phyloP scores from a whole-genome alignment of 2,888 invertebrate species.

The Nebria salina region DNA sequence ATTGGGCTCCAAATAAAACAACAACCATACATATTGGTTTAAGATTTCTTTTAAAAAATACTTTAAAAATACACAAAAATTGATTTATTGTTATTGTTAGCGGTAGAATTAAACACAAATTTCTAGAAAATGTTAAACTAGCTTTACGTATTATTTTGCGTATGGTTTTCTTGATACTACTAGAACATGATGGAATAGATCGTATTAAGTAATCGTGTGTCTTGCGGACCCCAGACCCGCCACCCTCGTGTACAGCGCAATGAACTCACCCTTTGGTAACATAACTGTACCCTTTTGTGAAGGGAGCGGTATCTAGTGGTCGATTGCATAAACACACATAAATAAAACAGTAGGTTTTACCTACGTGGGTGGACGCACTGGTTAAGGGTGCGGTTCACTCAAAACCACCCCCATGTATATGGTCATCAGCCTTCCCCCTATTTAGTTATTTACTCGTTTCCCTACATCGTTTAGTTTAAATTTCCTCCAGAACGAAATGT shows the following conservation, averaged over 20 bases:
- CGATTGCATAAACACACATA: constrained; percentile 41
- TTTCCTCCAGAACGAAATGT: neutral
- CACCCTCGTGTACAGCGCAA: neutral
- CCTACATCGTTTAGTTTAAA: neutral
- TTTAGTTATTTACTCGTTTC: neutral
- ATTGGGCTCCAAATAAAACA: no score
- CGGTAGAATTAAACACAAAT: no score
- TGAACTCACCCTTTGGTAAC: neutral
- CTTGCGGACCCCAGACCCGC: neutral
- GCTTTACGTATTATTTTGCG: no score
- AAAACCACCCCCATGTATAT: neutral
- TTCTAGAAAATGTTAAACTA: no score
- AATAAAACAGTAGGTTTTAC: constrained; percentile 22
- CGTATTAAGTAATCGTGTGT: neutral
- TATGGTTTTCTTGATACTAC: no score
- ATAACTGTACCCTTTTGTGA: neutral
- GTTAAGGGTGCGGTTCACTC: constrained; percentile 21
- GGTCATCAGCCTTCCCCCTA: neutral
- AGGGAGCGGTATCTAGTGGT: constrained; percentile 13
- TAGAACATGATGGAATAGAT: neutral
- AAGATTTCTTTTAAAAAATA: no score
- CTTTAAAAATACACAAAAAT: no score
- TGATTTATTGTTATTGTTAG: no score
- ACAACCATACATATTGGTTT: no score
- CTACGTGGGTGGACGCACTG: neutral